These are phyloP conservation scores for Martes martes DNA, from an alignment of 2,113 vertebrate genomes.

Conservation along the genomic window DNA sequence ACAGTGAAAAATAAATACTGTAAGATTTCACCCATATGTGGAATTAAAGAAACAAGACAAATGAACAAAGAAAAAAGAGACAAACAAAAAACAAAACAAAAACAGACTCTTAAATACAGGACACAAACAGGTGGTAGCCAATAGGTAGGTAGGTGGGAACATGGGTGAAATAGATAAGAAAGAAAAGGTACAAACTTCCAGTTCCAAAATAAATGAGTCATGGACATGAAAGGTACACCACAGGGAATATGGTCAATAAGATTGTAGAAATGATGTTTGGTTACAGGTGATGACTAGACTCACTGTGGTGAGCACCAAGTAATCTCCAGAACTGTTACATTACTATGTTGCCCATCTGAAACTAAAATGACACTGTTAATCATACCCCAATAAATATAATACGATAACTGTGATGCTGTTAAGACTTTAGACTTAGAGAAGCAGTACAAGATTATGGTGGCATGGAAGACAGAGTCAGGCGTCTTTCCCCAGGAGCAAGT, in stretches of 20 bases:
- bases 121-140: neutral
- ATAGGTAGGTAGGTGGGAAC: neutral
- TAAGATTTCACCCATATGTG: neutral
- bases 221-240: neutral
- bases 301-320: neutral
- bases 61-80: neutral
- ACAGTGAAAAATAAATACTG: neutral
- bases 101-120: neutral
- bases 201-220: neutral
- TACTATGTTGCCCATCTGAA: neutral
- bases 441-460: neutral
- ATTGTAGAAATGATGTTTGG: neutral
- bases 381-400: neutral
- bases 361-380: neutral
- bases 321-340: neutral
- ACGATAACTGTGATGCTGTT: neutral
- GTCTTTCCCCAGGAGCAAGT: neutral
- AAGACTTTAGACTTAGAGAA: neutral
- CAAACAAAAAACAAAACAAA: neutral
- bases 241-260: neutral
- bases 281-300: neutral
- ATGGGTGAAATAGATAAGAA: neutral
- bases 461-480: neutral
- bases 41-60: neutral
- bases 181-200: neutral